Evolutionary conservation across 2,113 vertebrate genomes (phyloP).

Genomic region (Piprites chloris): DNA sequence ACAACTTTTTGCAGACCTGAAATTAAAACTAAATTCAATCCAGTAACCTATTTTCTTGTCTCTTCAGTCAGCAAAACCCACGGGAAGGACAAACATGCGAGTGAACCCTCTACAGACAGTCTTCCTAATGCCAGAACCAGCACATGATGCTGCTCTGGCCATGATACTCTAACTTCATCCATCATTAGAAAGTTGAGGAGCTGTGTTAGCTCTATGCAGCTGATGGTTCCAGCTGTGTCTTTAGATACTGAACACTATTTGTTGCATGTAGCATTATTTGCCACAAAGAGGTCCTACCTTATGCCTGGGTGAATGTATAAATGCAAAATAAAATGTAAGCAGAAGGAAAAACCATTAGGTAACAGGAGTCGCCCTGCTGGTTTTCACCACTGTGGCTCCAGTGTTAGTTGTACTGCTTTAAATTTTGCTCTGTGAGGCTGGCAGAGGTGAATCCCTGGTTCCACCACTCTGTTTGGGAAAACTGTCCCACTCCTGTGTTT

Average conservation of each 20-base stretch:
- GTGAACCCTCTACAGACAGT: neutral
- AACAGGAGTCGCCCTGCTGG: neutral
- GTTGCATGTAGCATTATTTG: neutral
- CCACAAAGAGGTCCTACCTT: neutral
- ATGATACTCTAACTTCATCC: neutral
- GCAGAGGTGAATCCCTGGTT: neutral
- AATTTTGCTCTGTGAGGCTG: neutral
- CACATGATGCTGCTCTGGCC: neutral
- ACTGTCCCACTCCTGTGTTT: neutral
- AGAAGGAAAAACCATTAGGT: neutral
- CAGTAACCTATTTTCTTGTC: neutral
- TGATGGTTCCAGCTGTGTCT: neutral
- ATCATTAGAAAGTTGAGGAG: neutral
- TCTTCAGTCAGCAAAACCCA: neutral
- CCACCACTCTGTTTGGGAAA: neutral
- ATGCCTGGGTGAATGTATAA: neutral
- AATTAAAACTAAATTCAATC: neutral
- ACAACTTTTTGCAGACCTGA: neutral
- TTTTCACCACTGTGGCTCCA: neutral
- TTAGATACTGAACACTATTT: neutral
- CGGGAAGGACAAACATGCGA: neutral
- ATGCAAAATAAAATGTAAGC: neutral
- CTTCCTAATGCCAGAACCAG: neutral
- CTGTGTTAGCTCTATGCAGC: neutral
- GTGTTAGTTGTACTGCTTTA: neutral